Conservation (phyloP, 2,888 invertebrate genomes). For the Dryomyza anilis region DNA sequence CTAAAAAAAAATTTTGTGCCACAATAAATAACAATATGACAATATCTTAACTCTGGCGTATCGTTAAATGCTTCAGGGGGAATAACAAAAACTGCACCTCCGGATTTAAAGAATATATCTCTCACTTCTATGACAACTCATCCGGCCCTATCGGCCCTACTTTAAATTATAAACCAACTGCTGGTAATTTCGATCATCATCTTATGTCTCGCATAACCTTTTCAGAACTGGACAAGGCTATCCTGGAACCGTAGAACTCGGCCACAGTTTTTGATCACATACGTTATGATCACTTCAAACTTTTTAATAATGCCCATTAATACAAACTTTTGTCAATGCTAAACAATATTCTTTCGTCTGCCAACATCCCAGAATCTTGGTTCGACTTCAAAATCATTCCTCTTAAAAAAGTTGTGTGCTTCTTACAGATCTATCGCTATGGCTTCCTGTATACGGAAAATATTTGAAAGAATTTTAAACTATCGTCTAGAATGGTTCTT, state of each 20-base stretch:
- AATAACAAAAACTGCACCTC: too few species aligned
- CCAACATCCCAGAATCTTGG: neutral
- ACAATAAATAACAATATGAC: too few species aligned
- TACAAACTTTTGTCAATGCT: neutral
- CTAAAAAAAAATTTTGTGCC: too few species aligned
- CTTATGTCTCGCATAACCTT: too few species aligned
- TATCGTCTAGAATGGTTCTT: neutral
- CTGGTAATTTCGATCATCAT: too few species aligned
- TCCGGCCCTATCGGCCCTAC: too few species aligned
- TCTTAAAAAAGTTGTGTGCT: neutral
- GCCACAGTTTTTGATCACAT: neutral
- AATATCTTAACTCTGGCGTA: too few species aligned
- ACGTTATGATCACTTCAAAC: conserved; percentile 6
- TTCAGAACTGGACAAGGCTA: conserved; percentile 1
- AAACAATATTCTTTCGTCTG: neutral
- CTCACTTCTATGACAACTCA: too few species aligned
- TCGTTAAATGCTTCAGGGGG: too few species aligned
- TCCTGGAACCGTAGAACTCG: neutral
- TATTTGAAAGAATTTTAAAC: conserved; percentile 12
- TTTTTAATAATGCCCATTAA: neutral
- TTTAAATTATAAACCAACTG: too few species aligned
- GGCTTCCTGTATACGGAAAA: conserved; percentile 1
- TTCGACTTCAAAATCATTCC: neutral
- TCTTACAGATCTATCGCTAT: conserved; percentile 6
- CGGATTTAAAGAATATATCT: too few species aligned